Evolutionary conservation across 2,113 vertebrate genomes (phyloP).

Genomic region (Rousettus leschenaultii): DNA sequence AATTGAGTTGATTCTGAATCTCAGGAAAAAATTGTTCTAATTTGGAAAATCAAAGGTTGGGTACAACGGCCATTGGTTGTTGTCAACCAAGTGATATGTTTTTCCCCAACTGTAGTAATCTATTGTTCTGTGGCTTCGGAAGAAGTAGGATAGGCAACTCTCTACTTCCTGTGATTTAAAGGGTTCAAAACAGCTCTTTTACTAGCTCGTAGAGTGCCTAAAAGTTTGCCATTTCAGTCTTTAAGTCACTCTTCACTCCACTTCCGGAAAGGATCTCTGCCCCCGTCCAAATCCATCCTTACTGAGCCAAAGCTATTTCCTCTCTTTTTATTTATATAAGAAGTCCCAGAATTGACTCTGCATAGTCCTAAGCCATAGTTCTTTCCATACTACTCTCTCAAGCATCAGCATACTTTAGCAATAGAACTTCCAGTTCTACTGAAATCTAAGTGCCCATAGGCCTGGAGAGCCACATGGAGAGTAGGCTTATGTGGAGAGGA

Average conservation of each 20-base stretch:
- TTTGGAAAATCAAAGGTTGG: slow-evolving; percentile 10
- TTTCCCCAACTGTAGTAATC: not conserved
- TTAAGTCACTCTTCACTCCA: not conserved
- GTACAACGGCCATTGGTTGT: not conserved
- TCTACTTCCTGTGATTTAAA: not conserved
- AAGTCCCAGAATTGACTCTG: not conserved
- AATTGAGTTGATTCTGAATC: slow-evolving; percentile 12
- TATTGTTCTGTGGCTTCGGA: not conserved
- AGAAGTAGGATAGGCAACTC: not conserved
- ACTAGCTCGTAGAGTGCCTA: not conserved
- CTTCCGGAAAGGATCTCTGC: not conserved
- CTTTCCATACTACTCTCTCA: not conserved
- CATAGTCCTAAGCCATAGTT: not conserved
- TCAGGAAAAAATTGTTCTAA: slow-evolving; percentile 9
- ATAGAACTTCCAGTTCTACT: not conserved
- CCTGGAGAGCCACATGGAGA: not conserved
- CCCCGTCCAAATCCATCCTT: not conserved
- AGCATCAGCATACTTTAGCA: not conserved
- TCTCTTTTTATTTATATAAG: not conserved
- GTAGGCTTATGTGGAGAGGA: not conserved
- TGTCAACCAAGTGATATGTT: not conserved
- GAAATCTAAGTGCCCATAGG: not conserved
- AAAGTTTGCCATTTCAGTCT: not conserved
- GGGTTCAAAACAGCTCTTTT: not conserved
- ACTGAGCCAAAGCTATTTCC: not conserved